Evolutionary conservation across 2,113 vertebrate genomes (phyloP), one percentile per base, ranked within the genome.

Genomic region (Tretioscincus oriximinensis): DNA sequence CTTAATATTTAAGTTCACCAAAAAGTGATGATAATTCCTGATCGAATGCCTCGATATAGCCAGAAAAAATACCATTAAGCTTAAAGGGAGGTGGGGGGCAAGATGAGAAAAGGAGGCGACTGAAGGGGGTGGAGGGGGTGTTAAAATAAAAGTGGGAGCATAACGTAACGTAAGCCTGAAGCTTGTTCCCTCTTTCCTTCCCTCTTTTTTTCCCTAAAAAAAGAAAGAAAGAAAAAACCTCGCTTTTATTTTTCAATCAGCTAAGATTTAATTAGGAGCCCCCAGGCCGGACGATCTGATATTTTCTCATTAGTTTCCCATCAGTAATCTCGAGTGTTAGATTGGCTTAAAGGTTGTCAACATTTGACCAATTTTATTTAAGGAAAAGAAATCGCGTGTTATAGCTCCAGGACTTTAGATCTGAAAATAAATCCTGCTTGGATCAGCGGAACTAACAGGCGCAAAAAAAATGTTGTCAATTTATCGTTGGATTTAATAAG

Each of bases 201-300:
- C 9, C 24, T 45, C 83, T 75, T 83, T 61, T 81, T 77, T 74
- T 41, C 35, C 35, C 5, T 41, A 41, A 77, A 67, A 81, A 90
- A 63, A 63, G 70, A 60, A 51, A 24, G 7, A n/a, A 14, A 41
- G 69, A 41, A 16, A 16, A 51, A 2, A 14, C 80, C 88, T 93
- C 93, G 94, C 95, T 96, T 96, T 97, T 96, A 96, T 96, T 95
- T 95, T 97, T 95, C 96, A 97, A 97, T 97, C 97, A 97, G 93
- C 94, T 94, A 95, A 97, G 96, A 96, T 97, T 97, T 97, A 98
- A 98, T 97, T 97, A 97, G 96, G 93, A 94, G 95, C 96, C 97
- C 96, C 89, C 95, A 77, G 97, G 96, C 96, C 92, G 90, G 94
- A 94, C 86, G 94, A 95, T 94, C 95, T 95, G 95, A 96, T 96